Evolutionary conservation across 2,888 invertebrate species (phyloP), one percentile per base, ranked within the genome.

Genomic region (Trachelus tabidus): DNA sequence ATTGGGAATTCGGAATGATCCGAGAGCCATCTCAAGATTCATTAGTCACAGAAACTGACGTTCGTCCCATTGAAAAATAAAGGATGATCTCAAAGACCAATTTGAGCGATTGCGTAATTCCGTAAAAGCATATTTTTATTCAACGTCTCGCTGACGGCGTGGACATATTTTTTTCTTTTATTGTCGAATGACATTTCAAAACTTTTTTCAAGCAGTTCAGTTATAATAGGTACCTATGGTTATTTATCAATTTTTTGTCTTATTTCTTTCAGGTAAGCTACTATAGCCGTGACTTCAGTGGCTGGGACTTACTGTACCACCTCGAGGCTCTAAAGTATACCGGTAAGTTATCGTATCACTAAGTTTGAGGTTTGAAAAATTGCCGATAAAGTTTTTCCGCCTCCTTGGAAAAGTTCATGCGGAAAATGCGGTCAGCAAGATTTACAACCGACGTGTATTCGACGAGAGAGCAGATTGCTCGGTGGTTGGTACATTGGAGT

Each of bases 211-310:
- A 23, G 23, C 9, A 23, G 15, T 56, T 56, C 23, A 9, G 23
- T 56, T 23, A 56, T 9, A 56, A 56, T 23, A 23, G 56, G 2
- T 56, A 23, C 9, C 9, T 56, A 1, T 9, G 2, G 56, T 56
- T 56, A 56, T 56, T 56, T 56, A 56, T 56, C 9, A 56, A 23
- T 80, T 69, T 76, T 68, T 76, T 76, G 34, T 81, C 33, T 78
- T 68, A 80, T 85, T 34, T 85, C 80, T 87, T 87, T 73, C 86
- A 87, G 87, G 87, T 87, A 86, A 87, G 86, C 79, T 77, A 77
- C 68, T 75, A 15, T 76, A 23, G 56, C 56, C 6, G 23, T 56
- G 56, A 23, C 56, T 23, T 56, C 23, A 56, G 56, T 23, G 9
- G 23, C 56, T 56, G 23, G 56, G 56, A 56, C 56, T 23, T 56